Base-by-base conservation (phyloP, 2,888 invertebrate genomes). In the Isotomurus palustris region DNA sequence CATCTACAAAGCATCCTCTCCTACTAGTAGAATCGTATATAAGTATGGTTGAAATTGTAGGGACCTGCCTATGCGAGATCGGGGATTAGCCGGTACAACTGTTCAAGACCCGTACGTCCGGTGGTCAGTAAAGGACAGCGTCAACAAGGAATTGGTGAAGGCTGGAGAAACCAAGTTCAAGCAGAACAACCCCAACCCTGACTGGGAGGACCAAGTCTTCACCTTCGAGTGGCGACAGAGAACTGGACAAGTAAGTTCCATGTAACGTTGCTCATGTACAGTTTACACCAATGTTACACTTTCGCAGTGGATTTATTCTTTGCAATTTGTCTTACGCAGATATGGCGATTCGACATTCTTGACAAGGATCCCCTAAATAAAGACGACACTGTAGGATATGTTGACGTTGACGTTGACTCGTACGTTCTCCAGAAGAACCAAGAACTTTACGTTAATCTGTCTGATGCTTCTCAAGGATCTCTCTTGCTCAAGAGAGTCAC, bases 291-390 rank as follows among this genome's bases (percentile, higher is more conserved):
- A n/a, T n/a, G n/a, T n/a, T n/a, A n/a, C n/a, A n/a, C n/a, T n/a
- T n/a, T n/a, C n/a, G n/a, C n/a, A n/a, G n/a, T n/a, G n/a, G n/a
- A n/a, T n/a, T n/a, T n/a, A n/a, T n/a, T n/a, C n/a, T n/a, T n/a
- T n/a, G n/a, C n/a, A n/a, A n/a, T n/a, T n/a, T n/a, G n/a, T n/a
- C n/a, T n/a, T n/a, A n/a, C n/a, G n/a, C 29, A 60, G 56, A 48
- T 54, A 25, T 58, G 53, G 55, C 57, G 57, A 36, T 63, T 63
- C 40, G 60, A 63, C 28, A 58, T 60, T 2, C 50, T 57, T 14
- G 48, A 44, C 27, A 27, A 55, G 12, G 35, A 60, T 36, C 19
- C 55, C 5, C 25, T 57, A 21, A 45, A 28, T 28, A 57, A 58
- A 25, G 60, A 63, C 45, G 60, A 57, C 14, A 36, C 29, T 21